Base-by-base conservation (phyloP, 2,113 vertebrate genomes). In the Burhinus oedicnemus region DNA sequence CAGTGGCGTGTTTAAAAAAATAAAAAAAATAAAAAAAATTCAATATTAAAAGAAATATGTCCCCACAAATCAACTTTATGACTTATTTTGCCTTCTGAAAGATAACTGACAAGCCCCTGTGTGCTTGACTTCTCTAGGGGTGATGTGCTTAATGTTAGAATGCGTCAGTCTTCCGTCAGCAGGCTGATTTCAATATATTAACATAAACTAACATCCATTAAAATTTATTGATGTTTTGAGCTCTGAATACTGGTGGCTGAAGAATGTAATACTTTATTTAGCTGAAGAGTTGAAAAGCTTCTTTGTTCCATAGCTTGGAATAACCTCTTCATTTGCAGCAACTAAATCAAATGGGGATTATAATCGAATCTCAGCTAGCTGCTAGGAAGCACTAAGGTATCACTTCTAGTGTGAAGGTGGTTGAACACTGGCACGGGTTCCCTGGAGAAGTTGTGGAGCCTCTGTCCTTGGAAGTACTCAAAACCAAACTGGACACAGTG, bases 271-370 rank as follows among this genome's bases (percentile, higher is more conserved):
- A 55, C 27, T 79, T 79, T 75, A 65, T 92, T 87, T 85, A 90
- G 44, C 62, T 93, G 74, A 64, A 60, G 75, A 76, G 11, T 18
- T 78, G 49, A 87, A 91, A 95, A 79, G 49, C 54, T 51, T 86
- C 9, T 57, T 89, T 89, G 44, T 83, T 83, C 36, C 13, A 2
- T 52, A 27, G 51, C 30, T 89, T 81, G 45, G 34, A 74, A 70
- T 70, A 91, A 55, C 68, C n/a, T 91, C 47, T 94, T 87, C 36
- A 78, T 96, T 93, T 87, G 77, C 65, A 87, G 55, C 51, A 91
- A 8, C 81, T 87, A 70, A 95, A 71, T 89, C 40, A 84, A 78
- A 38, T 45, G 65, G 45, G n/a, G 25, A 51, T 92, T 83, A 7
- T 62, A 83, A 77, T 4, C 74, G 36, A 77, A 66, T 92, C 70